A percentile compares a stretch with the other conserved stretches of the same genome.
These are phyloP conservation scores for Penaeus vannamei DNA, from an alignment of 1,140 invertebrate genomes.

Conservation along the genomic window DNA sequence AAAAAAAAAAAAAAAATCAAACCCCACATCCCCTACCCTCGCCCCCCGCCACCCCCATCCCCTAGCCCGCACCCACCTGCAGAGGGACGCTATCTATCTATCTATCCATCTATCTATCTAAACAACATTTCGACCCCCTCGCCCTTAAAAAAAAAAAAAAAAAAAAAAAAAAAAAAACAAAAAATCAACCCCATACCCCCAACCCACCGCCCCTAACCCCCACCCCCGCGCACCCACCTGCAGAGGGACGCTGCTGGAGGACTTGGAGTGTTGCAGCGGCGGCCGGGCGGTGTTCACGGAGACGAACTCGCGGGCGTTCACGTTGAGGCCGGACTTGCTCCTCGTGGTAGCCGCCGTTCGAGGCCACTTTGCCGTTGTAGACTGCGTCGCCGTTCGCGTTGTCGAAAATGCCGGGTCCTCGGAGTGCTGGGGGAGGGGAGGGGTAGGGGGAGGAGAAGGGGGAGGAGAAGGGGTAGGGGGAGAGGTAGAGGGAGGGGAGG, in stretches of 20 bases:
- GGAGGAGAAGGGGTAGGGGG: background rate
- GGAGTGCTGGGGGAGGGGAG: constrained; percentile 36
- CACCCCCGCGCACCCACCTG: constrained; percentile 35
- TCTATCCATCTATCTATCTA: too few relatives aligned
- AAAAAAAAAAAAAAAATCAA: too few relatives aligned
- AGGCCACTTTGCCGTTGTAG: constrained; percentile 43
- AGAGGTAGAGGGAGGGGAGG: background rate
- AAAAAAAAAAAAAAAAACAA: too few relatives aligned
- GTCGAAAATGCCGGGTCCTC: constrained; percentile 61
- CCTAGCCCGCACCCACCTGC: too few relatives aligned
- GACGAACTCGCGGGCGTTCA: constrained; percentile 87
- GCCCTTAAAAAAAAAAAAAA: too few relatives aligned
- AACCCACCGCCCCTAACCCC: background rate
- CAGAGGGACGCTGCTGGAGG: constrained; percentile 61
- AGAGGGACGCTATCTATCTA: too few relatives aligned
- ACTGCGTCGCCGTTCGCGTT: constrained; percentile 44
- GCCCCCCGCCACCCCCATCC: too few relatives aligned
- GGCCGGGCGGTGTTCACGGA: constrained; percentile 46
- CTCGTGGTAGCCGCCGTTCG: constrained; percentile 39
- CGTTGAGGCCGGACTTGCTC: constrained; percentile 76
- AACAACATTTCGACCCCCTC: too few relatives aligned
- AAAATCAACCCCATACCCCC: background rate
- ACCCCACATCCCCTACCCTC: too few relatives aligned
- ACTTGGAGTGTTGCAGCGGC: constrained; percentile 63
- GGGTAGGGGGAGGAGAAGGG: background rate